These are phyloP conservation scores for Drosophila nr. medialis DNA, from an alignment of 2,888 invertebrate species.

Conservation along the genomic window DNA sequence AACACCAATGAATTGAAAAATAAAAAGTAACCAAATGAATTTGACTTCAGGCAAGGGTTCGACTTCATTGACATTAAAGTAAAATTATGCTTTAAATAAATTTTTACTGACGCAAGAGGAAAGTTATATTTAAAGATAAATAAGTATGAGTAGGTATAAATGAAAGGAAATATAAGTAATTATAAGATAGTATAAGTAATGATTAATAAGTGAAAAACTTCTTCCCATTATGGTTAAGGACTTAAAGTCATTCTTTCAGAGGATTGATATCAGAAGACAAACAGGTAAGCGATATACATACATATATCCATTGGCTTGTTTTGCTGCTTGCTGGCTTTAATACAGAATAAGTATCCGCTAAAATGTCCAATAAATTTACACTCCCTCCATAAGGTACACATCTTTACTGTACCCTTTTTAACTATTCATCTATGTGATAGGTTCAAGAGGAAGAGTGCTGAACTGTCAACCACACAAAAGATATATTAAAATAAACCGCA, in stretches of 20 bases:
- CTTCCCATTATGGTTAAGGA: not conserved
- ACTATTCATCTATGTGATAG: not conserved
- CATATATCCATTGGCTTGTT: not conserved
- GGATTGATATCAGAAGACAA: not conserved
- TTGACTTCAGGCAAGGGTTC: not conserved
- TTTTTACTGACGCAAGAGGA: not conserved
- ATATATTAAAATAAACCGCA: constrained; percentile 25
- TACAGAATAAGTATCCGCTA: not conserved
- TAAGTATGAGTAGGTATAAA: not conserved
- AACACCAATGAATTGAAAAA: not conserved
- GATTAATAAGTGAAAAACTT: not conserved
- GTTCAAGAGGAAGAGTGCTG: not conserved
- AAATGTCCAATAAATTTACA: not conserved
- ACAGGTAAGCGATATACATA: not conserved
- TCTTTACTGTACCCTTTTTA: not conserved
- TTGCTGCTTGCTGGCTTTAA: not conserved
- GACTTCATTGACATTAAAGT: not conserved
- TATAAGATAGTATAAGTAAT: not conserved
- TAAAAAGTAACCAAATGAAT: not conserved
- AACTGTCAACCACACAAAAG: constrained; percentile 20
- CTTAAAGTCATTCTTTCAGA: not conserved
- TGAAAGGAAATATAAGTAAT: not conserved
- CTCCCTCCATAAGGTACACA: not conserved
- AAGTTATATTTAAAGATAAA: not conserved
- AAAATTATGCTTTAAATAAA: not conserved